Base-by-base conservation (phyloP, 1,140 invertebrate species). In the Potamilus streckersoni region DNA sequence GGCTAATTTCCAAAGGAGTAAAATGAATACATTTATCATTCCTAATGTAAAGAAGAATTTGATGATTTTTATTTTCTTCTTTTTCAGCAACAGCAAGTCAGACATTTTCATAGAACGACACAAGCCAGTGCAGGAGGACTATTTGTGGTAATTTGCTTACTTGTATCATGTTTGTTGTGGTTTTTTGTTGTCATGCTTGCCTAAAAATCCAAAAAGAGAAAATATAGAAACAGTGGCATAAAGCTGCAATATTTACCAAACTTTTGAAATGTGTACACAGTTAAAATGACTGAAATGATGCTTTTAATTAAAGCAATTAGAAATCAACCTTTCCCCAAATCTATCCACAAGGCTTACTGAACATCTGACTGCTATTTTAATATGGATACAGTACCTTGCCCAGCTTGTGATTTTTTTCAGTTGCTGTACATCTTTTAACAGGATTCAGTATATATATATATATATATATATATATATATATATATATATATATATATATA, bases 71-170 rank as follows among this genome's bases (percentile, higher is more conserved):
- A 49, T 49, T 71, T 11, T 74, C 70, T 64, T 78, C 60, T 59
- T 60, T 81, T 83, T 60, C 75, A 88, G 85, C 19, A 64, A 15
- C 77, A 76, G 15, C 83, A 86, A 57, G 77, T 84, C 1, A 76
- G 85, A 59, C 68, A 66, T 62, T 71, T 87, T 20, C 83, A 86
- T 64, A 69, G 72, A 68, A 69, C 80, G 15, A 56, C 82, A n/a
- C 71, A 82, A 74, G 65, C 70, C 60, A 80, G 73, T 69, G 87
- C 88, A 79, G 87, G 87, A 61, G 82, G 83, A 59, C 80, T 90
- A n/a, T 90, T 90, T 88, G 88, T 91, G 80, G 86, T 87, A 79
- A 86, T 83, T 79, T 67, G 56, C 62, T 12, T 55, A 31, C 19
- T 20, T 15, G 61, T 80, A 59, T 69, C 67, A 15, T 60, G 8